phyloP scores from a whole-genome alignment of 92 coral and sea anemone genomes.

The Metridium senile region DNA sequence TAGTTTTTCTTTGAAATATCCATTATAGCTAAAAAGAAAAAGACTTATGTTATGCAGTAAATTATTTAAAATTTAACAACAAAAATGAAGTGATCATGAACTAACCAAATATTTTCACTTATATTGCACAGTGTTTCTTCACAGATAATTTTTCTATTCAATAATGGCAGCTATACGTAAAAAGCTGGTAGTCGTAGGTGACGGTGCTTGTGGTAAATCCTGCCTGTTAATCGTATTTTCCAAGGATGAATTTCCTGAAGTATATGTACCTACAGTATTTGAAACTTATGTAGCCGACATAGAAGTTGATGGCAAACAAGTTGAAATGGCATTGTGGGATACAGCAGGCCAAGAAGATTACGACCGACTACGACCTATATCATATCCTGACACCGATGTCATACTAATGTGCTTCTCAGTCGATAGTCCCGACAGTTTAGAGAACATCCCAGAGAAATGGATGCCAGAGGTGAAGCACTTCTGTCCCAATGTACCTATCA shows the following conservation, averaged over 20 bases:
- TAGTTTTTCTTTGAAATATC: too few relatives aligned
- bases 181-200: slow-evolving; percentile 93
- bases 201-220: slow-evolving; percentile 99
- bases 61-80: too few relatives aligned
- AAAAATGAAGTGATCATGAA: too few relatives aligned
- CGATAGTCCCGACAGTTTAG: slow-evolving; percentile 97
- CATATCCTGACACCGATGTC: slow-evolving; percentile 96
- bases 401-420: slow-evolving; percentile 96
- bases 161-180: slow-evolving; percentile 91
- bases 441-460: slow-evolving; percentile 98
- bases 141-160: slow-evolving; percentile 33
- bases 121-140: too few relatives aligned
- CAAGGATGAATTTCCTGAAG: slow-evolving; percentile 97
- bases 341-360: slow-evolving; percentile 98
- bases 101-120: too few relatives aligned
- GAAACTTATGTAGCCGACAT: slow-evolving; percentile 95
- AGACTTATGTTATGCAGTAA: too few relatives aligned
- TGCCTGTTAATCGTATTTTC: slow-evolving; percentile 96
- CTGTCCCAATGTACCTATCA: slow-evolving; percentile 98
- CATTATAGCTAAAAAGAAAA: too few relatives aligned
- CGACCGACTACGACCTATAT: slow-evolving; percentile 92
- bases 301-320: slow-evolving; percentile 87
- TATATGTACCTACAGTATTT: slow-evolving; percentile 95
- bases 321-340: slow-evolving; percentile 95
- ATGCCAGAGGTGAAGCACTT: slow-evolving; percentile 97